A percentile compares a stretch with the other conserved stretches of the same genome.
Evolutionary conservation across 2,888 invertebrate genomes (phyloP).

Genomic region (Ormia ochracea): DNA sequence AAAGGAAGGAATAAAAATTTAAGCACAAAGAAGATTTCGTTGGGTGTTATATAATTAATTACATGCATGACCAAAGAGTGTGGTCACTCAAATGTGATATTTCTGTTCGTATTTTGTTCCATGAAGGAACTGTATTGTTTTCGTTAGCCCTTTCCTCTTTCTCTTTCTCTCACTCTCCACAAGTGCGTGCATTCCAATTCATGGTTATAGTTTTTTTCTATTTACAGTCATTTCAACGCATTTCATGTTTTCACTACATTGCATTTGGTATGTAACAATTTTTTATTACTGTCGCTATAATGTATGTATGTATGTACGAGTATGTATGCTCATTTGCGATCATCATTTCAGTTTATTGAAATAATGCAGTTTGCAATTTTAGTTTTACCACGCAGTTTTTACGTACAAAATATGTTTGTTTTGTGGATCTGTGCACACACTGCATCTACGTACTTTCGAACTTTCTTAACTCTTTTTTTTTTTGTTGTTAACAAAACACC

Average conservation of each 20-base stretch:
- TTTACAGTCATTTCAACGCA: conserved; percentile 32
- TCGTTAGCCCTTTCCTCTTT: conserved; percentile 33
- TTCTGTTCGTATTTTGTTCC: conserved; percentile 38
- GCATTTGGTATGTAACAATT: conserved; percentile 41
- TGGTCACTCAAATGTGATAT: conserved; percentile 48
- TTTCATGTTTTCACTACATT: conserved; percentile 56
- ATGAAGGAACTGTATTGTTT: conserved; percentile 33
- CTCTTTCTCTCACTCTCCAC: background rate
- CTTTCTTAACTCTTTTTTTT: no score
- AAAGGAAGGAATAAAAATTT: background rate
- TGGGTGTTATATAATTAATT: conserved; percentile 56
- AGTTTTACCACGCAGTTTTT: no score
- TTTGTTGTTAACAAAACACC: no score
- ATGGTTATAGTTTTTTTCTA: conserved; percentile 9
- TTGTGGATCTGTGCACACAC: no score
- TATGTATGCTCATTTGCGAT: no score
- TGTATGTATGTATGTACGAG: background rate
- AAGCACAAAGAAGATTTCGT: conserved; percentile 2
- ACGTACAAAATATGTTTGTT: no score
- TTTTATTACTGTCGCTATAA: background rate
- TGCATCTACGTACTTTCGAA: no score
- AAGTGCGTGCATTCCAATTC: background rate
- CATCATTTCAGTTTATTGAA: no score
- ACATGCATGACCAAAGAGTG: conserved; percentile 54
- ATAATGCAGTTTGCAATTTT: no score